Percentiles rank a stretch among this genome's conserved stretches.
Evolutionary conservation across 2,888 invertebrate species (phyloP).

Genomic region (Tortrix viridana): DNA sequence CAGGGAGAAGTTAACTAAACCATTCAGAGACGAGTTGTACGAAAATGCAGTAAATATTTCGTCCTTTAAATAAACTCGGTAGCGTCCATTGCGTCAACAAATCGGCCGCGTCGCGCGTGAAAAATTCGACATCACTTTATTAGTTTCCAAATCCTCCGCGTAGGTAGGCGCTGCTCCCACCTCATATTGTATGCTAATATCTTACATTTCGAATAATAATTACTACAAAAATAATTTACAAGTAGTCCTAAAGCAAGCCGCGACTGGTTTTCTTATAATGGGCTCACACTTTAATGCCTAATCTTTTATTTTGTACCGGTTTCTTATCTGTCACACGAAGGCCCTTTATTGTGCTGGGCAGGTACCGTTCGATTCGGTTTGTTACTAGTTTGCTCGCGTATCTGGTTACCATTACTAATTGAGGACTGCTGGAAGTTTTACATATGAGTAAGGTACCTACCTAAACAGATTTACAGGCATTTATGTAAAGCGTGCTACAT

Average conservation of each 20-base stretch:
- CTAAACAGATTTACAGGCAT: no score
- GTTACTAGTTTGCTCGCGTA: slow-evolving; percentile 15
- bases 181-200: slow-evolving; percentile 81
- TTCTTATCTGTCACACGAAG: slow-evolving; percentile 37
- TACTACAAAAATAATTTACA: slow-evolving; percentile 69
- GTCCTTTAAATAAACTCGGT: not conserved
- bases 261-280: slow-evolving; percentile 55
- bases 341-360: slow-evolving; percentile 34
- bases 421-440: slow-evolving; percentile 1
- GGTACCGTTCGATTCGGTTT: slow-evolving; percentile 36
- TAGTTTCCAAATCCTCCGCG: slow-evolving; percentile 47
- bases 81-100: slow-evolving; percentile 6
- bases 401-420: slow-evolving; percentile 24
- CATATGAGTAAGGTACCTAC: not conserved
- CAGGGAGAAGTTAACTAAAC: no score
- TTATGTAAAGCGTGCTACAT: no score
- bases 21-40: no score
- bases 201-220: slow-evolving; percentile 71
- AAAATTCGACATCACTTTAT: slow-evolving; percentile 40
- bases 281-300: slow-evolving; percentile 45
- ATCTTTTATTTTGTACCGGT: slow-evolving; percentile 47
- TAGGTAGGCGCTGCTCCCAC: slow-evolving; percentile 64
- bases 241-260: slow-evolving; percentile 60
- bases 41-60: no score
- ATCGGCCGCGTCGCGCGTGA: slow-evolving; percentile 7